Base-by-base conservation (phyloP, 1,140 invertebrate species). In the Planococcus citri region DNA sequence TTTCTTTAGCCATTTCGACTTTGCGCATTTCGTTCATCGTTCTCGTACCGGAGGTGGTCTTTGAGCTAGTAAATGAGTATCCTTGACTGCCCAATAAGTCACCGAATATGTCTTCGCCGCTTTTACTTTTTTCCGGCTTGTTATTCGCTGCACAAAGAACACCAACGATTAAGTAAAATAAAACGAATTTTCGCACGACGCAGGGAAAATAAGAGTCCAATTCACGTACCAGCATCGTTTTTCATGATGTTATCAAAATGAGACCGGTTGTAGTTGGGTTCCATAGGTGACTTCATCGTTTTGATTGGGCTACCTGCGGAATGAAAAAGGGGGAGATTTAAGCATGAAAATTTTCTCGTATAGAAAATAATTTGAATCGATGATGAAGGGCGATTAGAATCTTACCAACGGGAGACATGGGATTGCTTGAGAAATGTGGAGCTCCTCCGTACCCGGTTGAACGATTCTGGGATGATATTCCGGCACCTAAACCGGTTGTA, bases 21-120 rank as follows among this genome's bases (percentile, higher is more conserved):
- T 94, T 94, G 20, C 91, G 83, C 91, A 97, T 94, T 73, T 90
- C 90, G 76, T 93, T 95, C 71, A 97, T 94, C 0, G 93, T 95
- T 73, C 88, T 87, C 0, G 92, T 92, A 17, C 88, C 88, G 58
- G 84, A 78, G 69, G 90, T 86, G 70, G 88, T 88, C 74, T 89
- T 89, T 1, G 83, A 80, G 8, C 87, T 86, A 1, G 79, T 75
- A 78, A 92, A 91, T 69, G 87, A 87, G 74, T 94, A 95, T 0
- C 90, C 90, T 76, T 94, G 91, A 73, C 87, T 89, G 0, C 92
- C 93, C 0, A 97, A 80, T 12, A 97, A 79, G 79, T 97, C 94
- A 17, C 89, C 91, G 79, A 97, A 97, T 14, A 92, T 87, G 77
- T 95, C 90, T 1, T 82, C 83, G 27, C 78, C 74, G 76, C 79